phyloP scores from a whole-genome alignment of 2,888 invertebrate genomes.

The Dusona sp. region DNA sequence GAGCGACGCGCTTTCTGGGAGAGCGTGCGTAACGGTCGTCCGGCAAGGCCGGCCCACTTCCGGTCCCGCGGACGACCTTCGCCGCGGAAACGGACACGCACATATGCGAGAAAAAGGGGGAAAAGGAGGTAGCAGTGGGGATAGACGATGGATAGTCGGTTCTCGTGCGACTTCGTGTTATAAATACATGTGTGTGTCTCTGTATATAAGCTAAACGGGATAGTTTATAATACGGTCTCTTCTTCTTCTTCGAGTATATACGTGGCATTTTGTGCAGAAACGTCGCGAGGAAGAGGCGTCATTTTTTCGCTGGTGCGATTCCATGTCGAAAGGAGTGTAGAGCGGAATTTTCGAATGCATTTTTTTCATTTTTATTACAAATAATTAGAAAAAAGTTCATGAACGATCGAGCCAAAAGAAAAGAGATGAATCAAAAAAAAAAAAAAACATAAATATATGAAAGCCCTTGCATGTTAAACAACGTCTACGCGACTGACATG shows the following conservation, averaged over 20 bases:
- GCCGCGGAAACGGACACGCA: conserved; percentile 81
- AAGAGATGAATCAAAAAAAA: background rate
- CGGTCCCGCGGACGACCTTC: conserved; percentile 82
- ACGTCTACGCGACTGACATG: background rate
- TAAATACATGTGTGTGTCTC: conserved; percentile 55
- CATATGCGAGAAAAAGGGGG: conserved; percentile 69
- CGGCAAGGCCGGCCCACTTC: conserved; percentile 83
- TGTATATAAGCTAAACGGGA: conserved; percentile 24
- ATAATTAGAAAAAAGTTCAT: background rate
- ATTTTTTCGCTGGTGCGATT: background rate
- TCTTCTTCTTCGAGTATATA: conserved; percentile 23
- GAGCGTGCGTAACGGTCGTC: conserved; percentile 80
- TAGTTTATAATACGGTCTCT: conserved; percentile 9
- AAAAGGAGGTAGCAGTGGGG: conserved; percentile 29
- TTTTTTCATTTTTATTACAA: background rate
- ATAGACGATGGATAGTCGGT: conserved; percentile 53
- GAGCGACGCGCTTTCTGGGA: conserved; percentile 72
- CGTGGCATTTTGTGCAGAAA: conserved; percentile 38
- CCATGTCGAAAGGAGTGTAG: background rate
- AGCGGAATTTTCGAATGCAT: background rate
- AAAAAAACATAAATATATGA: background rate
- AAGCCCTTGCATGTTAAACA: background rate
- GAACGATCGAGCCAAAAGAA: background rate
- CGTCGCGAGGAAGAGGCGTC: background rate
- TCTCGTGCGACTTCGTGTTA: conserved; percentile 54